These are phyloP conservation scores for Isichthys henryi DNA, from an alignment of 2,113 vertebrate genomes.

Conservation along the genomic window DNA sequence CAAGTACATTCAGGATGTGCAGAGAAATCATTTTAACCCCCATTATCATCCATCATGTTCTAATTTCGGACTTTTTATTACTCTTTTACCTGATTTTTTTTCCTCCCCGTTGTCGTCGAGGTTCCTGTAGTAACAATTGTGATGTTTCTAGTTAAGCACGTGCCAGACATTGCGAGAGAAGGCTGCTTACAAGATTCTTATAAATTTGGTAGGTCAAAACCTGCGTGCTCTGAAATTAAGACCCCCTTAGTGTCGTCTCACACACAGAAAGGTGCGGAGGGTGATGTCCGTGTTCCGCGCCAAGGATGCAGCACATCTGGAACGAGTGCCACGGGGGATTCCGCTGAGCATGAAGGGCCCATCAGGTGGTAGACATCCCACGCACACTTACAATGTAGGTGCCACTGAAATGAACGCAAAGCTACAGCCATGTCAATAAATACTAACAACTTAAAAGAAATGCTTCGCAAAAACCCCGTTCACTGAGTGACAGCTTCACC, in stretches of 20 bases:
- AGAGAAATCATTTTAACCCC: background rate
- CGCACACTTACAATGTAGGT: background rate
- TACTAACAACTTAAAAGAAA: background rate
- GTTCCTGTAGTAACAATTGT: background rate
- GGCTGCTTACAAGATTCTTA: background rate
- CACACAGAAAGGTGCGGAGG: background rate
- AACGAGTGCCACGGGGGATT: background rate
- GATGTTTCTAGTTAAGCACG: background rate
- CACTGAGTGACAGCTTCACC: background rate
- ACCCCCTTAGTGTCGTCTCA: background rate
- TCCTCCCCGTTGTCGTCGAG: background rate
- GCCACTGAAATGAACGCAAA: background rate
- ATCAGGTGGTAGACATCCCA: background rate
- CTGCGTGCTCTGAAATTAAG: background rate
- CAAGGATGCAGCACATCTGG: background rate
- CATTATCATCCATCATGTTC: background rate
- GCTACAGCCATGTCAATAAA: background rate
- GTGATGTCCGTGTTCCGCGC: background rate
- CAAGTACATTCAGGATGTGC: background rate
- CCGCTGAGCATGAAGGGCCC: background rate
- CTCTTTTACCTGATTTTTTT: background rate
- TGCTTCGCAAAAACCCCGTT: background rate
- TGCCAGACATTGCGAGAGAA: background rate
- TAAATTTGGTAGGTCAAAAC: background rate
- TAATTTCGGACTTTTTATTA: background rate